These are phyloP conservation scores for Stegostoma tigrinum DNA, from an alignment of 2,113 vertebrate species.

Conservation along the genomic window DNA sequence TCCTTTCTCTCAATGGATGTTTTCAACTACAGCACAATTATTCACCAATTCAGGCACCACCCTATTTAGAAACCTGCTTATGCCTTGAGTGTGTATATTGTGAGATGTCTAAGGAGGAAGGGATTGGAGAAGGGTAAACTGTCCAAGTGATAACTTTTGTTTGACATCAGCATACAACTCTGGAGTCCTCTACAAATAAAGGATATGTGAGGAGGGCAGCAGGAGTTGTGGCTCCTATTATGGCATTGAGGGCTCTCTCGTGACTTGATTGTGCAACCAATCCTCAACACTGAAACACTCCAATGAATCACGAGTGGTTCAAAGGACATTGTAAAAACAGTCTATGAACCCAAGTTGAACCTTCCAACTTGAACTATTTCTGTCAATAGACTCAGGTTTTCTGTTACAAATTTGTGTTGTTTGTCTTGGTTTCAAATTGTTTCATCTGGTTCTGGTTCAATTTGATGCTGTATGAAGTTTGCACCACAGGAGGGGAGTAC, in stretches of 20 bases:
- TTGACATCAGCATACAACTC: neutral
- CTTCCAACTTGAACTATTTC: neutral
- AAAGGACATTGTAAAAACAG: conserved; percentile 26
- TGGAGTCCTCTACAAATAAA: conserved; percentile 14
- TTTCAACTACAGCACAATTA: neutral
- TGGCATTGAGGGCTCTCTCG: neutral
- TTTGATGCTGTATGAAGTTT: neutral
- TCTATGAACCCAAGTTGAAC: neutral
- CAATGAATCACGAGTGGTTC: neutral
- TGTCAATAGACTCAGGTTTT: neutral
- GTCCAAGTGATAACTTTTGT: neutral
- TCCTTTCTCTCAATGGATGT: neutral
- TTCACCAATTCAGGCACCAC: neutral
- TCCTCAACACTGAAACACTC: conserved; percentile 16
- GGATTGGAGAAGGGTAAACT: neutral
- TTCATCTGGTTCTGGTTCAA: neutral
- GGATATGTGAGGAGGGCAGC: neutral
- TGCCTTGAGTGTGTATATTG: neutral
- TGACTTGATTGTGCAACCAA: conserved; percentile 9
- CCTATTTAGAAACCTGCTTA: neutral
- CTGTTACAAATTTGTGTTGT: conserved; percentile 4
- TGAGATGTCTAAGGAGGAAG: neutral
- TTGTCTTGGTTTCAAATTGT: neutral
- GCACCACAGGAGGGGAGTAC: neutral
- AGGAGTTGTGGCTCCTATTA: neutral